These are phyloP conservation scores for Enteromius thamalakanensis DNA, from an alignment of 2,797 vertebrate species.

Conservation along the genomic window DNA sequence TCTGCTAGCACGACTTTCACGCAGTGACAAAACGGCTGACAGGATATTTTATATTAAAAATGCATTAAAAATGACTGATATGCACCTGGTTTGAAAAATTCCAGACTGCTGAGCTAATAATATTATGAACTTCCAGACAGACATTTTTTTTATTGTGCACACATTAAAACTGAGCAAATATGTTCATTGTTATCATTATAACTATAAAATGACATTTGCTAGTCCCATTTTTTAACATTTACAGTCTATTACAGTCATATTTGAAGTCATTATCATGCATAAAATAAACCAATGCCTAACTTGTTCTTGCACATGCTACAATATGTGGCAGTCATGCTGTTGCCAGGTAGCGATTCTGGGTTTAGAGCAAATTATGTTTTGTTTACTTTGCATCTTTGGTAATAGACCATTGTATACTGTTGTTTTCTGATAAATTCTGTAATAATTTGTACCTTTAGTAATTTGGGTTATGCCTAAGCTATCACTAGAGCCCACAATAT, in stretches of 20 bases:
- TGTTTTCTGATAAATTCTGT: constrained; percentile 12
- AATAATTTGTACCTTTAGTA: constrained; percentile 6
- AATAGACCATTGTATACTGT: neutral
- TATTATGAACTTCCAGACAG: neutral
- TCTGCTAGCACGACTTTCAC: neutral
- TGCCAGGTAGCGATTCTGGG: neutral
- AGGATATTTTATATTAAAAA: neutral
- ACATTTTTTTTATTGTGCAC: neutral
- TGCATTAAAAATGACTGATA: constrained; percentile 6
- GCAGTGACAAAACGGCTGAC: neutral
- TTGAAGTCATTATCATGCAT: neutral
- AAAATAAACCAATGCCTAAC: neutral
- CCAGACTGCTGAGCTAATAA: neutral
- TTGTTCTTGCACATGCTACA: neutral
- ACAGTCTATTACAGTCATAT: neutral
- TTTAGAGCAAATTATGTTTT: neutral
- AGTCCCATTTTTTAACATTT: neutral
- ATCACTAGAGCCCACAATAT: neutral
- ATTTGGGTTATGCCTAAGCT: constrained; percentile 14
- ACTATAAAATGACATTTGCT: neutral
- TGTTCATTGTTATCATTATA: neutral
- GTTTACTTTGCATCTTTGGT: neutral
- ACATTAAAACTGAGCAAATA: neutral
- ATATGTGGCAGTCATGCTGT: neutral
- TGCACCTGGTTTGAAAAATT: neutral